These are phyloP conservation scores for Arge pagana DNA, from an alignment of 2,888 invertebrate genomes.

Conservation along the genomic window DNA sequence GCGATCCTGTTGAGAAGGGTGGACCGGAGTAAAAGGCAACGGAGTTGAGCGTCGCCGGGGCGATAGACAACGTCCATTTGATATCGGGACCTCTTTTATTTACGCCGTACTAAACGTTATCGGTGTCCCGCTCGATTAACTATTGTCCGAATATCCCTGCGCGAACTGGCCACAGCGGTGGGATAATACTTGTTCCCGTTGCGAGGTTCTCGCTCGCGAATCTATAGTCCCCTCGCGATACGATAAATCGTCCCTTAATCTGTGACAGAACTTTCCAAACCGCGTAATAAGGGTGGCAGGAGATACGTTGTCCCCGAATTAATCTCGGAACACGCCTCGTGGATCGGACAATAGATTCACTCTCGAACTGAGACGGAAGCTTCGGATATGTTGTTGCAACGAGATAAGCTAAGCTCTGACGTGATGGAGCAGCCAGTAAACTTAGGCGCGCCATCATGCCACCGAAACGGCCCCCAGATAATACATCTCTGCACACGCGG, in stretches of 20 bases:
- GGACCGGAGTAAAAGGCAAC: no score
- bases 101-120: constrained; percentile 39
- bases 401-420: constrained; percentile 56
- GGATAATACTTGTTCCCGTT: constrained; percentile 27
- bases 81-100: constrained; percentile 26
- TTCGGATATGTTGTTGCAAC: constrained; percentile 53
- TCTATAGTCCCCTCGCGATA: constrained; percentile 34
- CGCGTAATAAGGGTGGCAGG: constrained; percentile 28
- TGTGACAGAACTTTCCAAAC: constrained; percentile 47
- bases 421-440: constrained; percentile 56
- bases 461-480: constrained; percentile 53
- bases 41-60: no score
- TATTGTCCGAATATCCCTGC: constrained; percentile 36
- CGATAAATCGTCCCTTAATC: constrained; percentile 49
- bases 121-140: constrained; percentile 43
- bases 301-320: constrained; percentile 46
- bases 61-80: constrained; percentile 12
- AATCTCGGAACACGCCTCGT: constrained; percentile 36
- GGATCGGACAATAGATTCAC: constrained; percentile 44
- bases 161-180: constrained; percentile 39
- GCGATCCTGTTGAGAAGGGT: no score
- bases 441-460: constrained; percentile 48
- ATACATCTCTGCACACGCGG: constrained; percentile 32
- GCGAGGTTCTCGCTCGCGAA: constrained; percentile 28
- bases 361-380: constrained; percentile 44